Evolutionary conservation across 1,140 invertebrate genomes (phyloP).

Genomic region (Caerostris extrusa): DNA sequence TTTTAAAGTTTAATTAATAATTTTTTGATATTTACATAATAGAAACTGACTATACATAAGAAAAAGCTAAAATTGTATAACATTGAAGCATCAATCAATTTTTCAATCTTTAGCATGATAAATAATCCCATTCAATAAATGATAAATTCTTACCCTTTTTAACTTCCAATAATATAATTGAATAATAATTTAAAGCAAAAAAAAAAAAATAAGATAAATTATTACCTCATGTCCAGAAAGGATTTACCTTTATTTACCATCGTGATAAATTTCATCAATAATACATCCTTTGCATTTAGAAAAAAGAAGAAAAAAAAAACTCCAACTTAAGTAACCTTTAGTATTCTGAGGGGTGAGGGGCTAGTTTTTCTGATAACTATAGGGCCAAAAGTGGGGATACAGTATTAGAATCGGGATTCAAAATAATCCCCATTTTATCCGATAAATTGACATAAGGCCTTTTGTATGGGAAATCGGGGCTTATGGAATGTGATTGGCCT

Average conservation of each 20-base stretch:
- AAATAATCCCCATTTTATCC: conserved; percentile 36
- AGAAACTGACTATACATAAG: too few relatives aligned
- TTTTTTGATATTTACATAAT: too few relatives aligned
- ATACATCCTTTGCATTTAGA: background rate
- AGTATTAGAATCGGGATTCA: conserved; percentile 32
- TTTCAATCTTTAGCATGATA: background rate
- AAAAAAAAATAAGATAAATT: conserved; percentile 9
- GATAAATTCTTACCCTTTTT: background rate
- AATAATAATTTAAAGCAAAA: background rate
- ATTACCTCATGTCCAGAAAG: background rate
- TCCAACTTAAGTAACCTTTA: background rate
- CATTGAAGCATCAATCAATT: too few relatives aligned
- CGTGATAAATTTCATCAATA: background rate
- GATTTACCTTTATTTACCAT: conserved; percentile 15
- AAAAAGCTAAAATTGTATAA: too few relatives aligned
- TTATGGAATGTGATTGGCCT: conserved; percentile 42
- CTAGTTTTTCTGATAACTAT: conserved; percentile 40
- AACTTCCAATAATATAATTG: background rate
- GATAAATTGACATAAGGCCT: conserved; percentile 47
- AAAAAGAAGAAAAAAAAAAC: too few relatives aligned
- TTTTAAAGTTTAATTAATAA: too few relatives aligned
- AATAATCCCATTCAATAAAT: background rate
- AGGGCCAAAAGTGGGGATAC: background rate
- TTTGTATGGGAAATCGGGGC: conserved; percentile 38
- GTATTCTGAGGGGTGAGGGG: background rate